phyloP scores from a whole-genome alignment of 2,113 vertebrate genomes.

The Atrichornis clamosus region DNA sequence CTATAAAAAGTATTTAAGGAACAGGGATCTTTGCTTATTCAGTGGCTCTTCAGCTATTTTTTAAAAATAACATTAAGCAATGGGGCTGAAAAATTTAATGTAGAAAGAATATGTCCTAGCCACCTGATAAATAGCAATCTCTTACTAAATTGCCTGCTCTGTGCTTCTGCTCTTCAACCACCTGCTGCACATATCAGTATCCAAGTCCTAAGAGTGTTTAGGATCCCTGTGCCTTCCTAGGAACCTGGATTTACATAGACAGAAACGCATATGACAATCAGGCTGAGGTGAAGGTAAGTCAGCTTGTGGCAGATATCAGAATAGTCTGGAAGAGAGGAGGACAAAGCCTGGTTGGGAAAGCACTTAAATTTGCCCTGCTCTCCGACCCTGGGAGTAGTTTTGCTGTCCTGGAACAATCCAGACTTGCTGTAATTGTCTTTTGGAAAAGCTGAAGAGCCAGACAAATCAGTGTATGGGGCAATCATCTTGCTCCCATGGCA shows the following conservation, averaged over 20 bases:
- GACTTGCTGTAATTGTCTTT: neutral
- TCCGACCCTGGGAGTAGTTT: neutral
- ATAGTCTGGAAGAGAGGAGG: neutral
- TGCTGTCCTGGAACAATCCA: neutral
- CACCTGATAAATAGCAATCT: neutral
- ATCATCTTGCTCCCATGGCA: neutral
- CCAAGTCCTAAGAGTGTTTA: neutral
- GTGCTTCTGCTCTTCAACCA: neutral
- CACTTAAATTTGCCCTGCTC: accelerated
- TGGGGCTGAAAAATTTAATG: neutral
- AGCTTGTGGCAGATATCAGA: neutral
- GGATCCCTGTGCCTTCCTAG: neutral
- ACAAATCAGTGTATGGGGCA: accelerated
- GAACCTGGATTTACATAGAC: neutral
- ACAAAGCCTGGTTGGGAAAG: neutral
- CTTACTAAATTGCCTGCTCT: neutral
- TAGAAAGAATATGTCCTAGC: neutral
- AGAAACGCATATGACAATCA: neutral
- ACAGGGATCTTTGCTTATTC: neutral
- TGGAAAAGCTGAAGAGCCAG: neutral
- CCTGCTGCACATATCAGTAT: neutral
- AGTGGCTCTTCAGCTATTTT: neutral
- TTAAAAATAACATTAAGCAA: neutral
- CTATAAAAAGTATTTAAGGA: neutral
- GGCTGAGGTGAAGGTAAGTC: neutral